Percentiles rank a stretch among this genome's conserved stretches.
Evolutionary conservation across 1,140 invertebrate genomes (phyloP).

Genomic region (Nasonia longicornis): DNA sequence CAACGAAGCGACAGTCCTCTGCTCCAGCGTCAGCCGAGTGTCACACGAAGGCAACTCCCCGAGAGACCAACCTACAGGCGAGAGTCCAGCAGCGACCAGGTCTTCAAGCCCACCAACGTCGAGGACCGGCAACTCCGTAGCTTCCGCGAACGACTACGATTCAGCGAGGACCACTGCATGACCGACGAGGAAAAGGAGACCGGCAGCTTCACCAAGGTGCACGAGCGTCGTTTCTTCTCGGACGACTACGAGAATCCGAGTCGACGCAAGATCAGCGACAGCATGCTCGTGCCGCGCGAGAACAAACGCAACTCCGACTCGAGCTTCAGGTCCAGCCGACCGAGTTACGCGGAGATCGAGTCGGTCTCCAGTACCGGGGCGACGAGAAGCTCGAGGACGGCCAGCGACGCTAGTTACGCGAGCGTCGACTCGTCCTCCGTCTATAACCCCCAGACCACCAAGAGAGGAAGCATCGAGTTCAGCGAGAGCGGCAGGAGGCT

Average conservation of each 20-base stretch:
- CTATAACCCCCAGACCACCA: not conserved
- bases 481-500: conserved; percentile 9
- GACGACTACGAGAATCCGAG: conserved; percentile 55
- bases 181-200: not conserved
- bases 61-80: conserved; percentile 8
- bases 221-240: conserved; percentile 53
- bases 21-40: not conserved
- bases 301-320: not conserved
- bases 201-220: not conserved
- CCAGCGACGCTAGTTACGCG: not conserved
- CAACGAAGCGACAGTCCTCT: not conserved
- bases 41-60: not conserved
- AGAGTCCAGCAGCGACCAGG: conserved; percentile 29
- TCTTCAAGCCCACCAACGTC: conserved; percentile 15
- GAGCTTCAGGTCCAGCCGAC: not conserved
- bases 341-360: not conserved
- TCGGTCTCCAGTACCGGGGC: not conserved
- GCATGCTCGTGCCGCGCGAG: not conserved
- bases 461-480: conserved; percentile 43
- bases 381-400: not conserved
- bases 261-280: conserved; percentile 15
- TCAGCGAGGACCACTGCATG: not conserved
- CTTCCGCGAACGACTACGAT: not conserved
- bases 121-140: not conserved
- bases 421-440: not conserved